Percentiles rank a stretch among this genome's conserved stretches.
phyloP scores from a whole-genome alignment of 2,797 vertebrate species.

The Thripadectes ignobilis region DNA sequence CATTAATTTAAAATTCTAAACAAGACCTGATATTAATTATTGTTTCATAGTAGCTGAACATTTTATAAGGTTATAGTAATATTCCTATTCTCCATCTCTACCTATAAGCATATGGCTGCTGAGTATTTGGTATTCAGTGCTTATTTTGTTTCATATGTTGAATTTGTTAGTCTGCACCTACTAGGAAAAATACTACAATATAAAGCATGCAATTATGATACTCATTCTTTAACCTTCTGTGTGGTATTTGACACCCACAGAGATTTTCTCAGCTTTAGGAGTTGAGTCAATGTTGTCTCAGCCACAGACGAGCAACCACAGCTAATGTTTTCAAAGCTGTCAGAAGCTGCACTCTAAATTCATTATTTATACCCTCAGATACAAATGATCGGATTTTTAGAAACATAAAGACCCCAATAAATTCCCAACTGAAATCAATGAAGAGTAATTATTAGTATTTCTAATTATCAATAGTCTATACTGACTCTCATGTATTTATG shows the following conservation, averaged over 20 bases:
- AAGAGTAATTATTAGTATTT: background rate
- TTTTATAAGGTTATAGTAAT: background rate
- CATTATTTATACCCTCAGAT: background rate
- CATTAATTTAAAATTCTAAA: conserved; percentile 29
- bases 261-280: conserved; percentile 28
- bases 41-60: background rate
- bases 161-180: background rate
- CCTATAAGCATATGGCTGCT: background rate
- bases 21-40: conserved; percentile 14
- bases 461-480: background rate
- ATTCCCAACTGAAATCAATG: background rate
- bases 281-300: background rate
- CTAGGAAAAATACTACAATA: background rate
- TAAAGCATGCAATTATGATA: background rate
- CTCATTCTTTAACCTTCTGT: conserved; percentile 4
- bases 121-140: background rate
- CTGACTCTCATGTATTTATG: background rate
- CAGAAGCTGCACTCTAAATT: background rate
- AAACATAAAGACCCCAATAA: background rate
- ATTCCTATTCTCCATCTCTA: background rate
- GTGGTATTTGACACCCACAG: conserved; percentile 19
- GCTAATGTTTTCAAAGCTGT: conserved; percentile 25
- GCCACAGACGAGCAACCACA: background rate
- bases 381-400: background rate
- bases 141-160: background rate